These are phyloP conservation scores for Spheniscus humboldti DNA, from an alignment of 2,797 vertebrate genomes.

Conservation along the genomic window DNA sequence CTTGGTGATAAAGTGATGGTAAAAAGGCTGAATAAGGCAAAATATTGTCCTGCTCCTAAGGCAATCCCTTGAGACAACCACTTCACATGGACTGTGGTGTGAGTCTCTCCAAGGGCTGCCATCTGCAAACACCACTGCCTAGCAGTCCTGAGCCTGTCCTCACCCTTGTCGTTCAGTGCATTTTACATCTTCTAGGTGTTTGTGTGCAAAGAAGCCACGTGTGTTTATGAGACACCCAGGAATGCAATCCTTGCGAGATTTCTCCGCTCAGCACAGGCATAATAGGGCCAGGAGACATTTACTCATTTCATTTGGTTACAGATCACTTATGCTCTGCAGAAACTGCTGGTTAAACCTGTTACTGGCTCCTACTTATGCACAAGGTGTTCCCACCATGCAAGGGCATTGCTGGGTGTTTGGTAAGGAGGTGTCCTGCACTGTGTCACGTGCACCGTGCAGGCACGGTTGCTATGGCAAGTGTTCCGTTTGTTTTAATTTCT, in stretches of 20 bases:
- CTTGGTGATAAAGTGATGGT: neutral
- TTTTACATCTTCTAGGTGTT: neutral
- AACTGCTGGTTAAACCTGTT: constrained; percentile 25
- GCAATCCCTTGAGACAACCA: neutral
- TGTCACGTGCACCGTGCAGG: neutral
- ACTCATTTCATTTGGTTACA: neutral
- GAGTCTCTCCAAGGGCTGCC: neutral
- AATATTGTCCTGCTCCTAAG: neutral
- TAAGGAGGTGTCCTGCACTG: neutral
- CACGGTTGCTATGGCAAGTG: constrained; percentile 25
- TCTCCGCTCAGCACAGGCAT: accelerated
- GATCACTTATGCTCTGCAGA: neutral
- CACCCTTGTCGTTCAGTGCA: accelerated
- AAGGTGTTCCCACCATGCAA: neutral
- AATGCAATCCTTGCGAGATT: neutral
- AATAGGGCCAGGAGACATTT: neutral
- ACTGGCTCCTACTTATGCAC: neutral
- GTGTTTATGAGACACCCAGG: neutral
- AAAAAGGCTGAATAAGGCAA: neutral
- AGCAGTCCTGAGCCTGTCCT: neutral
- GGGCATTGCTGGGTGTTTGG: neutral
- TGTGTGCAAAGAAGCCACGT: accelerated
- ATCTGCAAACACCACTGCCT: neutral
- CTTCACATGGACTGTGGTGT: neutral
- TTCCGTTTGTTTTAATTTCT: constrained; percentile 42